These are phyloP conservation scores for Melanerpes aurifrons DNA, from an alignment of 2,113 vertebrate genomes.

Conservation along the genomic window DNA sequence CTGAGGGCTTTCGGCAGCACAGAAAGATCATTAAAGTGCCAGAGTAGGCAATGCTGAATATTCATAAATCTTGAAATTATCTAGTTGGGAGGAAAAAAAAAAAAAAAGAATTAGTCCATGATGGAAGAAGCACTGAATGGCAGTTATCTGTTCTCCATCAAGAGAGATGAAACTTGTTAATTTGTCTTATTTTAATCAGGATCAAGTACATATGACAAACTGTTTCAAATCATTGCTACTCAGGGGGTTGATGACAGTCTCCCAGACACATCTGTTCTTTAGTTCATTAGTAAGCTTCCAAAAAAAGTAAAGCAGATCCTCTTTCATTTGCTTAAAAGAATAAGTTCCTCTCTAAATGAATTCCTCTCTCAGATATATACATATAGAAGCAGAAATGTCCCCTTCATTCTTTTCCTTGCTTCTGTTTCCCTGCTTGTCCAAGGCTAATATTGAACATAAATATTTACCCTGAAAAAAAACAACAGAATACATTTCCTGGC, in stretches of 20 bases:
- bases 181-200: conserved; percentile 77
- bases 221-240: conserved; percentile 74
- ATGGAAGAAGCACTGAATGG: conserved; percentile 7
- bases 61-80: background rate
- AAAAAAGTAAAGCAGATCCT: conserved; percentile 51
- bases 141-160: conserved; percentile 55
- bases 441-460: background rate
- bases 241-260: conserved; percentile 80
- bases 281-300: conserved; percentile 66
- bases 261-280: conserved; percentile 61
- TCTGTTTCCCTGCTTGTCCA: background rate
- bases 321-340: conserved; percentile 20
- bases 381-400: background rate
- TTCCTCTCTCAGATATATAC: background rate
- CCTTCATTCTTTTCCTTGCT: background rate
- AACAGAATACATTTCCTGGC: background rate
- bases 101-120: background rate
- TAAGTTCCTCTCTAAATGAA: background rate
- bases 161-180: conserved; percentile 60
- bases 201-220: conserved; percentile 74
- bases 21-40: background rate
- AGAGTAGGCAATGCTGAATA: background rate
- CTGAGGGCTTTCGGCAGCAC: background rate
- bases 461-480: background rate
- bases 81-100: background rate